Evolutionary conservation across 2,797 vertebrate species (phyloP), one percentile per base, ranked within the genome.

Genomic region (Erpetoichthys calabaricus): DNA sequence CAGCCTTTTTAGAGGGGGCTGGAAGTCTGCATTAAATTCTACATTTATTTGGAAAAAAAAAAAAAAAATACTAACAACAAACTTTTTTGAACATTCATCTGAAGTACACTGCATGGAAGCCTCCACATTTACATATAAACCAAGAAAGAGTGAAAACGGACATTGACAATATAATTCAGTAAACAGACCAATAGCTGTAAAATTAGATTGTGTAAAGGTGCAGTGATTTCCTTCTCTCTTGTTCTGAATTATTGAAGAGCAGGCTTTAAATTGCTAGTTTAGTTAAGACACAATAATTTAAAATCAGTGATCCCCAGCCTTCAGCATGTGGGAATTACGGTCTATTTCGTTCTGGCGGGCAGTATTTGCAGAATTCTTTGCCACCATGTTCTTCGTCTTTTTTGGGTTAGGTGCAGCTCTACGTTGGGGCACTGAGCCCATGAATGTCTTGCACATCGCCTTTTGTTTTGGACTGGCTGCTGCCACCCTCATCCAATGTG

Each of bases 281-380:
- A 25, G 25, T 25, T 25, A 25, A 25, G 25, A 25, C 25, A 25
- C 25, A 25, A 1, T 25, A 25, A 25, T 25, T 25, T 25, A 25
- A 25, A 25, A 25, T 56, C 61, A 3, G 47, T 49, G 7, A 5
- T 49, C 64, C 58, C 64, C 67, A 46, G 73, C 73, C 75, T 65
- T 60, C 67, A 82, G 64, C 75, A 95, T 96, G 92, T 94, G 89
- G 92, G 93, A 96, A 81, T 86, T 96, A 67, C 82, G 88, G 51
- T 93, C 91, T 42, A 83, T 91, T 87, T 85, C 90, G 78, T 98
- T 97, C 69, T 98, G 94, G 93, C 89, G 93, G 80, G 92, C 92
- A 9, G 79, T 97, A 66, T 91, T 93, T 45, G 92, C 92, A 1
- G 92, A 96, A 75, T 93, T 96, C 77, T 91, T 92, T 64, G 92